These are phyloP conservation scores for Plotosus lineatus DNA, from an alignment of 2,113 vertebrate genomes.

Conservation along the genomic window DNA sequence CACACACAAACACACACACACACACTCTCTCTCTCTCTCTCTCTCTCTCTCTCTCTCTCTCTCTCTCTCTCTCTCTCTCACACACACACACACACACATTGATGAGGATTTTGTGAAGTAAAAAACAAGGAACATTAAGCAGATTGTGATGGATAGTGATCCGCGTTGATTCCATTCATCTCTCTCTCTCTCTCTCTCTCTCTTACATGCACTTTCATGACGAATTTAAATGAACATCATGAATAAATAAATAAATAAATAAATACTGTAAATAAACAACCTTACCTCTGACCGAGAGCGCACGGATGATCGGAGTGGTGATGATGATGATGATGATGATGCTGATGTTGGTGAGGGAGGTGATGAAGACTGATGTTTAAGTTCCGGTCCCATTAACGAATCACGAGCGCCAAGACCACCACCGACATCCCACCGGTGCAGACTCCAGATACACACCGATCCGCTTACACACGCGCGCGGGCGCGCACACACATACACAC, in stretches of 20 bases:
- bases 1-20: constrained; percentile 2
- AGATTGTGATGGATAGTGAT: not conserved
- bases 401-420: constrained; percentile 22
- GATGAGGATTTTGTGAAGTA: not conserved
- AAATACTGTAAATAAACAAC: not conserved
- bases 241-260: not conserved
- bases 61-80: no score
- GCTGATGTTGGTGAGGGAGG: not conserved
- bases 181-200: not conserved
- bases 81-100: not conserved
- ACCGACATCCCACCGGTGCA: constrained; percentile 12
- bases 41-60: not conserved
- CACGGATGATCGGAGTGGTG: not conserved
- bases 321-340: not conserved
- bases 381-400: constrained; percentile 23
- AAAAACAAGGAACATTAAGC: not conserved
- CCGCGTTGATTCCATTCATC: not conserved
- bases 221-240: not conserved
- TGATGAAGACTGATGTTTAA: not conserved
- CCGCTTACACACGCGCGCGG: not conserved
- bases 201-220: not conserved
- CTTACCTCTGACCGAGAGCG: not conserved
- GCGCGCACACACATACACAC: not conserved
- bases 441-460: constrained; percentile 1
- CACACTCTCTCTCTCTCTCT: not conserved